Evolutionary conservation across 2,797 vertebrate genomes (phyloP).

Genomic region (Cercopithecus hamlyni): DNA sequence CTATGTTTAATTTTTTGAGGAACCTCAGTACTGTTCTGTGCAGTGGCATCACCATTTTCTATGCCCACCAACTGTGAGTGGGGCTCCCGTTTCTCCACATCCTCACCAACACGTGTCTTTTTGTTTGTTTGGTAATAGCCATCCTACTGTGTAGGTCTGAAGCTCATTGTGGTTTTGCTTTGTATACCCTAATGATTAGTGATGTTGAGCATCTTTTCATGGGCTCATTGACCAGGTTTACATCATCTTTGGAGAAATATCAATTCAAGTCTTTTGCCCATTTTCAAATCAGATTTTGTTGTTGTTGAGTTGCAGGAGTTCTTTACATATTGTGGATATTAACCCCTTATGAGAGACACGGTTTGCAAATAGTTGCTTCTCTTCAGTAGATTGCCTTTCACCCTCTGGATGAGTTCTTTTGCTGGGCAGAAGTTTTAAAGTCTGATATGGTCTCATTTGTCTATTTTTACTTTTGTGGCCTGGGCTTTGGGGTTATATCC

Average conservation of each 20-base stretch:
- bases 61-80: too few relatives aligned
- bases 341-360: not conserved
- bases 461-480: not conserved
- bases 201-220: not conserved
- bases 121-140: not conserved
- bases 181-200: fast-evolving
- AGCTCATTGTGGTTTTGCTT: too few relatives aligned
- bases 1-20: fast-evolving
- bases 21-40: fast-evolving
- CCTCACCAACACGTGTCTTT: not conserved
- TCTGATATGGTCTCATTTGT: not conserved
- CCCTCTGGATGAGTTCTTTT: not conserved
- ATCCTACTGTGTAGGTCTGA: fast-evolving
- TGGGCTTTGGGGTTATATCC: not conserved
- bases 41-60: too few relatives aligned
- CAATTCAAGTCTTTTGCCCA: not conserved
- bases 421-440: not conserved
- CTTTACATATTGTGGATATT: not conserved
- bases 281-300: not conserved
- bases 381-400: not conserved
- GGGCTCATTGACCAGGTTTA: too few relatives aligned
- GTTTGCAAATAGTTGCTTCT: too few relatives aligned
- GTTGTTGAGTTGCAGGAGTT: not conserved
- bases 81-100: fast-evolving
- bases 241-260: not conserved